These are phyloP conservation scores for Vanessa atalanta DNA, from an alignment of 1,140 invertebrate species.

Conservation along the genomic window DNA sequence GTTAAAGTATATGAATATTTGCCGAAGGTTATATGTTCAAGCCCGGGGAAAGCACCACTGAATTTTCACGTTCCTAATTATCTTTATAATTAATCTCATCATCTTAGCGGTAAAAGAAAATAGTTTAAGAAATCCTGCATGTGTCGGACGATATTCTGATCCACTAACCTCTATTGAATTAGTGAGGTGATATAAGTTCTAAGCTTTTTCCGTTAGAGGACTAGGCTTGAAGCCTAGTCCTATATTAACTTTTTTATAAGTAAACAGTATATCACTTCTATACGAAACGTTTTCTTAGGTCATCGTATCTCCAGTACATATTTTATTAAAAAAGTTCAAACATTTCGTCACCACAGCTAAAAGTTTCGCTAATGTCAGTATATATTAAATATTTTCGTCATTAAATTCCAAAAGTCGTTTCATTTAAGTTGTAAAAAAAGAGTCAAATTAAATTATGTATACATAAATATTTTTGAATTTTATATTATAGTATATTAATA, in stretches of 20 bases:
- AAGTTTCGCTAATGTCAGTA: constrained; percentile 25
- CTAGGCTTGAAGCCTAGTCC: neutral
- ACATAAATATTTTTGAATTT: neutral
- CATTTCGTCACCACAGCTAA: constrained; percentile 23
- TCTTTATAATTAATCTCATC: no score
- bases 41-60: no score
- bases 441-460: neutral
- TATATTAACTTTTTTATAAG: neutral
- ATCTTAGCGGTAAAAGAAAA: no score
- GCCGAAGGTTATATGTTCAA: no score
- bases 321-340: constrained; percentile 30
- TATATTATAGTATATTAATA: no score
- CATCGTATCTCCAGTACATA: constrained; percentile 16
- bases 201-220: no score
- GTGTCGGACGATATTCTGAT: no score
- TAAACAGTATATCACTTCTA: neutral
- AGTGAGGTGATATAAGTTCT: no score
- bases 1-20: no score
- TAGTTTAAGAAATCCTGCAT: no score
- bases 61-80: no score
- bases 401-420: constrained; percentile 13
- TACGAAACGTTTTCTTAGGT: neutral
- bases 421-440: neutral
- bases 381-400: constrained; percentile 19
- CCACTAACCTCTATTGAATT: no score